Base-by-base conservation (phyloP, 2,888 invertebrate species). In the Caenorhabditis uteleia region DNA sequence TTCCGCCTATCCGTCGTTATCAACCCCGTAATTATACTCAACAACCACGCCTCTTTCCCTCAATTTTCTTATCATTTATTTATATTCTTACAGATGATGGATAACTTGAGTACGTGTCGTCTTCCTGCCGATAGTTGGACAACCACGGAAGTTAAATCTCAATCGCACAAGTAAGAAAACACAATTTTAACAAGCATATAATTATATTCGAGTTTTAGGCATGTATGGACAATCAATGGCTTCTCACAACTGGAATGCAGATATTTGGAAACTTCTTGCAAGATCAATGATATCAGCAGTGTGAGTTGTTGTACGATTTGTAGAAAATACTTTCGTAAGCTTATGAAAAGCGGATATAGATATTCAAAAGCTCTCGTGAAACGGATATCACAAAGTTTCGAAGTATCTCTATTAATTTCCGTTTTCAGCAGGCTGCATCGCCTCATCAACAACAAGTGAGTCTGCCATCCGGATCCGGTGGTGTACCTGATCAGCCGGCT, bases 171-270 rank as follows among this genome's bases (percentile, higher is more conserved):
- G 69, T 71, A 26, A n/a, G n/a, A n/a, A n/a, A n/a, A n/a, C n/a
- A 50, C 64, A n/a, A n/a, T n/a, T n/a, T n/a, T n/a, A n/a, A 27
- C 34, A n/a, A 12, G n/a, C n/a, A 14, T 12, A 14, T 34, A 14
- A 34, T n/a, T 14, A 34, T 14, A 34, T 12, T n/a, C n/a, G 1
- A n/a, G 26, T 50, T 25, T 20, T 59, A 69, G 78, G 5, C 83
- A 83, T 54, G 65, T 77, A 31, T 83, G 83, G 82, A 78, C 76
- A 3, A 77, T 83, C 29, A 61, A 68, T 2, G 79, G 80, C 7
- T 82, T 82, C 54, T 77, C 78, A 20, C 78, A 80, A 54, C 79
- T 80, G 47, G 83, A 83, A 27, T 77, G 75, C 45, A 70, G 83
- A 23, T 83, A 82, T 62, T 57, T 83, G 54, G 83, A 83, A 55